Evolutionary conservation across 2,797 vertebrate species (phyloP).

Genomic region (Microctenopoma stevenorrisi): DNA sequence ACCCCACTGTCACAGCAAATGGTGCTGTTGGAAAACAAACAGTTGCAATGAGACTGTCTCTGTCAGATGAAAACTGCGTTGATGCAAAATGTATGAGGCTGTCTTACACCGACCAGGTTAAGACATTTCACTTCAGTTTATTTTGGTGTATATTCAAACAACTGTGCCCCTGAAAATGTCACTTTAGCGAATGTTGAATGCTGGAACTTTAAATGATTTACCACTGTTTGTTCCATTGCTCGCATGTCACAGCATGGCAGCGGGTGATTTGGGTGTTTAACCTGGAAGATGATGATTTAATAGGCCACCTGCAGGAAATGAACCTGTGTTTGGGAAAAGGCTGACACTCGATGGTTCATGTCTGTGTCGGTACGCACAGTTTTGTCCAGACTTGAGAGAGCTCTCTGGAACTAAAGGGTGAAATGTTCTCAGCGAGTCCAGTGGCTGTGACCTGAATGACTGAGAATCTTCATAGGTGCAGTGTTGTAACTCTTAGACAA

Average conservation of each 20-base stretch:
- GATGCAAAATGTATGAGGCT: conserved; percentile 14
- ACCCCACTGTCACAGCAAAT: conserved; percentile 81
- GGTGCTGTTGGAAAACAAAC: conserved; percentile 84
- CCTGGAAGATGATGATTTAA: conserved; percentile 68
- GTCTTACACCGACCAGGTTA: neutral
- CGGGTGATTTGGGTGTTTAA: conserved; percentile 56
- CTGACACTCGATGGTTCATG: conserved; percentile 69
- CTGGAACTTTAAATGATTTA: conserved; percentile 41
- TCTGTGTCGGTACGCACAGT: conserved; percentile 36
- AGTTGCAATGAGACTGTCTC: conserved; percentile 72
- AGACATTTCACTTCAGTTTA: neutral
- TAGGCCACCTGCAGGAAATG: conserved; percentile 60
- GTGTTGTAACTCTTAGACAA: conserved; percentile 46
- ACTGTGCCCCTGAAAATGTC: neutral
- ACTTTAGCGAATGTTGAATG: conserved; percentile 16
- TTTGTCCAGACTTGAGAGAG: too few species aligned
- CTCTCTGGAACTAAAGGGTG: too few species aligned
- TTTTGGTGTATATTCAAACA: neutral
- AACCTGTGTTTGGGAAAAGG: conserved; percentile 66
- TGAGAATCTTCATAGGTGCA: too few species aligned
- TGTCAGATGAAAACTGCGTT: conserved; percentile 52
- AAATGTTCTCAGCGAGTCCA: too few species aligned
- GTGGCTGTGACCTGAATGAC: too few species aligned
- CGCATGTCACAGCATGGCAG: conserved; percentile 14
- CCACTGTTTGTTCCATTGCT: conserved; percentile 48